A percentile compares a stretch with the other conserved stretches of the same genome.
Evolutionary conservation across 2,113 vertebrate species (phyloP).

Genomic region (Poeciliopsis occidentalis): DNA sequence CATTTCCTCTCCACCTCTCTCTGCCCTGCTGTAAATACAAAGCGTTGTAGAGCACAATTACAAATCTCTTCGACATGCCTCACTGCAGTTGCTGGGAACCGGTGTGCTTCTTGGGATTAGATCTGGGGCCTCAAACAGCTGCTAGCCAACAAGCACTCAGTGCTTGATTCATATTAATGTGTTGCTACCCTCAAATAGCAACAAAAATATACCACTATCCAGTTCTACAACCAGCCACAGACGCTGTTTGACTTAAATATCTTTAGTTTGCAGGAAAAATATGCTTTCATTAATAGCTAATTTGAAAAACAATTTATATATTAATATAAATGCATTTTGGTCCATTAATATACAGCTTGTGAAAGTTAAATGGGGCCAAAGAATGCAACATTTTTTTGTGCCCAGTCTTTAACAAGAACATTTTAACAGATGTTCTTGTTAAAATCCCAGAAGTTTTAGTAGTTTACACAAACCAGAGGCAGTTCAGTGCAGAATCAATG

Average conservation of each 20-base stretch:
- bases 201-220: slow-evolving; percentile 31
- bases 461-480: neutral
- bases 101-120: slow-evolving; percentile 49
- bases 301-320: too few relatives aligned
- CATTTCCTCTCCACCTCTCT: slow-evolving; percentile 52
- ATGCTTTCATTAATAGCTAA: too few relatives aligned
- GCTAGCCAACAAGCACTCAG: slow-evolving; percentile 41
- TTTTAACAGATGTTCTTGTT: too few relatives aligned
- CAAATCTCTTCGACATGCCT: slow-evolving; percentile 64
- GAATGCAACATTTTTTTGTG: too few relatives aligned
- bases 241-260: neutral
- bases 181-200: slow-evolving; percentile 59
- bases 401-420: too few relatives aligned
- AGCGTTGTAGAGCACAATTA: slow-evolving; percentile 70
- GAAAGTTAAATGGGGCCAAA: too few relatives aligned
- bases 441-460: too few relatives aligned
- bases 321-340: too few relatives aligned
- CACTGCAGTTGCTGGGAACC: slow-evolving; percentile 61
- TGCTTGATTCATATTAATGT: slow-evolving; percentile 66
- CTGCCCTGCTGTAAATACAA: slow-evolving; percentile 62
- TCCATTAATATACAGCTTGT: too few relatives aligned
- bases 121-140: slow-evolving; percentile 54
- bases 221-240: slow-evolving; percentile 4
- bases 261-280: neutral
- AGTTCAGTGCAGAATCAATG: neutral